Base-by-base conservation (phyloP, 2,888 invertebrate genomes). In the Amiota communis region DNA sequence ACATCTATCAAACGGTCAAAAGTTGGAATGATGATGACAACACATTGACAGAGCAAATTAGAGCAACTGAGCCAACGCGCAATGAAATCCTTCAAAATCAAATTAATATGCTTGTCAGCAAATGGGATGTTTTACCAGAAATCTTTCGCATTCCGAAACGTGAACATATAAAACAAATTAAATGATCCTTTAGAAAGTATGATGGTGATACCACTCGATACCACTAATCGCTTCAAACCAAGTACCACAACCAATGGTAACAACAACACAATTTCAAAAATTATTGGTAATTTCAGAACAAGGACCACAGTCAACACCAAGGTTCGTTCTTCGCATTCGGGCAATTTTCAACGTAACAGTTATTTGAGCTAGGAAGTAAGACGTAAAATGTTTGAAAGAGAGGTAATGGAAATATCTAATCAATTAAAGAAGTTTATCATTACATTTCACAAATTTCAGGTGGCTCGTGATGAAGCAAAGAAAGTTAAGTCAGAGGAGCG, bases 111-210 rank as follows among this genome's bases (percentile, higher is more conserved):
- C 74, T 88, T 17, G 80, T 85, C 0, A 74, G 72, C 13, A 82
- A 82, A 9, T 90, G 90, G 90, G 84, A 86, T 61, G 80, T 81
- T 9, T 78, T 90, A 65, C 89, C 89, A 0, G 89, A 92, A 87
- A 91, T 92, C 36, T 98, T 97, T 89, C 94, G 96, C 87, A 98
- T 98, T 86, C 98, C 98, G 1, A 97, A 97, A 90, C 97, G 97
- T 81, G 96, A 98, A 87, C 92, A 97, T 73, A 95, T 97, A 76
- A 97, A 98, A 86, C 97, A 97, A 89, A 96, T 98, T 95, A 97
- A 78, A 81, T 0, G 78, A 80, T 0, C 73, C 77, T 47, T 74
- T 75, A 57, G 80, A 79, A 9, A 59, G 59, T 12, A 17, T 13
- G 75, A 79, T 63, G 72, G 64, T 12, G 76, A 77, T 61, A 71